Conservation (phyloP, 2,888 invertebrate genomes). For the Flabesymbios commensalis region DNA sequence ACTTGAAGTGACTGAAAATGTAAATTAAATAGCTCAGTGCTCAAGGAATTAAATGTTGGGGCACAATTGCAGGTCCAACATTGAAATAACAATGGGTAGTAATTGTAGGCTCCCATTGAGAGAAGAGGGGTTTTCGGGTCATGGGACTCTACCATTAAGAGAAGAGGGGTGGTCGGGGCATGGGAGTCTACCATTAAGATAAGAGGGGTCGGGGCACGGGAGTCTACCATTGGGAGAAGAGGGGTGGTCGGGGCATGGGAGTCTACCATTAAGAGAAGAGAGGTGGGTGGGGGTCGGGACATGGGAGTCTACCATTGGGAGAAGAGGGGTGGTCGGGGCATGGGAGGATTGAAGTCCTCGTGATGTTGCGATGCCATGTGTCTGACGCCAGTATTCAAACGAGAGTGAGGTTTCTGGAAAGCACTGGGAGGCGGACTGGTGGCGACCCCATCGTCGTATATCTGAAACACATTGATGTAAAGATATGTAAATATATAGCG, state of each 20-base stretch:
- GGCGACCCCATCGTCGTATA: slow-evolving; percentile 22
- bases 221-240: too few species aligned
- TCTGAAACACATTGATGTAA: slow-evolving; percentile 20
- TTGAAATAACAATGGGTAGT: too few species aligned
- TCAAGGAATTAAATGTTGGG: too few species aligned
- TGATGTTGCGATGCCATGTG: slow-evolving; percentile 57
- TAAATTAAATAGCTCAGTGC: too few species aligned
- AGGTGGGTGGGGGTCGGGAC: background rate
- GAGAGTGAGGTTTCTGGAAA: slow-evolving; percentile 52
- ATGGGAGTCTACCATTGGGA: slow-evolving; percentile 43
- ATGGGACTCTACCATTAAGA: too few species aligned
- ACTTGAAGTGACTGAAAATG: too few species aligned
- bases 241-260: too few species aligned
- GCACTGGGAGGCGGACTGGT: slow-evolving; percentile 49
- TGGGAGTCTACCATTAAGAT: background rate
- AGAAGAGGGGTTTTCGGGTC: background rate
- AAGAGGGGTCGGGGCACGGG: background rate
- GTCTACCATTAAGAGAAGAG: background rate
- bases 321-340: slow-evolving; percentile 55
- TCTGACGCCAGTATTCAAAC: slow-evolving; percentile 48
- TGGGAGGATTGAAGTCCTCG: slow-evolving; percentile 52
- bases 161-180: too few species aligned
- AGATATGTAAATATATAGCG: too few species aligned
- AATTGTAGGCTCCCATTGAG: background rate
- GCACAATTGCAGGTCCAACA: too few species aligned